phyloP scores from a whole-genome alignment of 2,113 vertebrate genomes.

The Protobothrops flavoviridis region DNA sequence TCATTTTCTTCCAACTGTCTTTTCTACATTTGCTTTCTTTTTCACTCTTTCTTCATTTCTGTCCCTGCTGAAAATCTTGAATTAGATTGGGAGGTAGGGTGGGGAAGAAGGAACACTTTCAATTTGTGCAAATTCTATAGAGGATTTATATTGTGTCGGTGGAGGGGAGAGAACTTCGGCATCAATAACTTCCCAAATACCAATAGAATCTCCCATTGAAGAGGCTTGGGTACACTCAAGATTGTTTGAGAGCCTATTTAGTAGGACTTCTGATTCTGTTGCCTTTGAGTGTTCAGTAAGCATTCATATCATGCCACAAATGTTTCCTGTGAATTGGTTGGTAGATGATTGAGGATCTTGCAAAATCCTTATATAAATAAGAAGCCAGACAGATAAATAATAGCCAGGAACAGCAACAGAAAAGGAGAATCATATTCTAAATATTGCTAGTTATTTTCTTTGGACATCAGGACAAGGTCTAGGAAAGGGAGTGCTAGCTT shows the following conservation, averaged over 20 bases:
- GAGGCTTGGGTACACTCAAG: background rate
- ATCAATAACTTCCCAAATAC: background rate
- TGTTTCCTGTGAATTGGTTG: background rate
- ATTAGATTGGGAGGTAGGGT: background rate
- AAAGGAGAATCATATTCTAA: background rate
- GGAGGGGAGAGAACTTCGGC: background rate
- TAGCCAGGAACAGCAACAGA: background rate
- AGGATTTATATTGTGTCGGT: background rate
- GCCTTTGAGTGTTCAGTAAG: background rate
- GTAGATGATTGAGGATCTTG: background rate
- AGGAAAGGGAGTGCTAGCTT: background rate
- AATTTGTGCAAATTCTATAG: background rate
- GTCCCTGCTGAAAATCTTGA: background rate
- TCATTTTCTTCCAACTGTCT: background rate
- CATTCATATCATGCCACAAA: background rate
- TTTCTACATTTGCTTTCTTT: background rate
- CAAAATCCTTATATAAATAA: background rate
- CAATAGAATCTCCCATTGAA: background rate
- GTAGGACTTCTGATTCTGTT: background rate
- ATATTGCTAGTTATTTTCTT: background rate
- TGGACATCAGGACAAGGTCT: background rate
- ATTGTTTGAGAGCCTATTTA: background rate
- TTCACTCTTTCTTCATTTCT: background rate
- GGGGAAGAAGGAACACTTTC: background rate
- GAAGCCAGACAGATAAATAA: background rate